Percentiles rank a stretch among this genome's conserved stretches.
Conservation (phyloP, 2,797 vertebrate genomes). For the Scolopax bukidnonensis region DNA sequence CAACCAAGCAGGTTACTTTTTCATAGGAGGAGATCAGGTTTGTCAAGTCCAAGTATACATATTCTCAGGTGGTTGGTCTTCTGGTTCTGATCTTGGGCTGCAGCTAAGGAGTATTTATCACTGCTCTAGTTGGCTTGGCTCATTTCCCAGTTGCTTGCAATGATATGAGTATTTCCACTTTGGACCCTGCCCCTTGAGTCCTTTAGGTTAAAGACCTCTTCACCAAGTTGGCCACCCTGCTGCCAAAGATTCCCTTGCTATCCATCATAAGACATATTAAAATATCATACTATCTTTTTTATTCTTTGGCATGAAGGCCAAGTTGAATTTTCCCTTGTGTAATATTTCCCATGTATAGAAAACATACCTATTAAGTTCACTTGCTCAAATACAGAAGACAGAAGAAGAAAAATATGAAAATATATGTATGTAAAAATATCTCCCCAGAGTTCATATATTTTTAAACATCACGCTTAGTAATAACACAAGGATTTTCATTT, state of each 20-base stretch:
- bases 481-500: slow-evolving; percentile 65
- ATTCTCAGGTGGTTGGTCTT: background rate
- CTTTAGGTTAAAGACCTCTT: background rate
- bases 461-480: slow-evolving; percentile 53
- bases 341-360: background rate
- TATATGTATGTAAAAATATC: background rate
- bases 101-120: background rate
- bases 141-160: background rate
- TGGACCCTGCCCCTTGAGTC: accelerated
- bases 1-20: too few species aligned
- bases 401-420: background rate
- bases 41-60: too few species aligned
- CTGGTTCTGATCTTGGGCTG: background rate
- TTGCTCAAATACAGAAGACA: background rate
- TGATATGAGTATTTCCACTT: accelerated
- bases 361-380: background rate
- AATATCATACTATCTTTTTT: background rate
- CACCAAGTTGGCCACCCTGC: background rate
- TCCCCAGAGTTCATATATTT: slow-evolving; percentile 42
- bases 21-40: too few species aligned
- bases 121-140: background rate
- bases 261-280: background rate
- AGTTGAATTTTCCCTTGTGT: background rate
- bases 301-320: background rate
- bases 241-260: background rate